Evolutionary conservation across 2,113 vertebrate species (phyloP).

Genomic region (Bagarius yarrelli): DNA sequence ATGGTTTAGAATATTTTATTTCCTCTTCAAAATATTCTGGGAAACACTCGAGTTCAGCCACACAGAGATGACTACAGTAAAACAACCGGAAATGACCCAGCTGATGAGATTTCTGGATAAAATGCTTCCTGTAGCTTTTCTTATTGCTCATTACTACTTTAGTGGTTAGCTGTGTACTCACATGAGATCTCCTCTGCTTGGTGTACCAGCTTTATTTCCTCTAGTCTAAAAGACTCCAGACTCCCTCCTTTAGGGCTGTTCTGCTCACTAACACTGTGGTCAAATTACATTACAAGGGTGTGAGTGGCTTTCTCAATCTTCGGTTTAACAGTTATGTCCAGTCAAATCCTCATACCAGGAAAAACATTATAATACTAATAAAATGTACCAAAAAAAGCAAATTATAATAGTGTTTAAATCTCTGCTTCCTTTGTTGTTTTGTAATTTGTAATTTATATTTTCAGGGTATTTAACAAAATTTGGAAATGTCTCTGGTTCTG

Average conservation of each 20-base stretch:
- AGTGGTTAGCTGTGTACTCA: not conserved
- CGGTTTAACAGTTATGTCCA: not conserved
- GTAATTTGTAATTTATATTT: not conserved
- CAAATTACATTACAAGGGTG: constrained; percentile 1
- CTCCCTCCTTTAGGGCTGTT: constrained; percentile 1
- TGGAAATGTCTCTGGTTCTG: not conserved
- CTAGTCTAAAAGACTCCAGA: not conserved
- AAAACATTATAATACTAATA: not conserved
- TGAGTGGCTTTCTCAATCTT: constrained; percentile 2
- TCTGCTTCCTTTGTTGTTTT: not conserved
- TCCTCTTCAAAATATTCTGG: too few species aligned
- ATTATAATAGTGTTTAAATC: not conserved
- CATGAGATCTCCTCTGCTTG: not conserved
- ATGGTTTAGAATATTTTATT: too few species aligned
- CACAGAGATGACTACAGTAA: not conserved
- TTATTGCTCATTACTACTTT: constrained; percentile 18
- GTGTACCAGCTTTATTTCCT: not conserved
- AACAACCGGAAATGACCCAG: constrained; percentile 13
- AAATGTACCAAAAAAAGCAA: not conserved
- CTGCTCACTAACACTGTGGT: constrained; percentile 6
- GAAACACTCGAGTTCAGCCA: not conserved
- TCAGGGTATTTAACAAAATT: not conserved
- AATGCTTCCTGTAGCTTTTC: constrained; percentile 30
- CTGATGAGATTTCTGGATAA: constrained; percentile 28
- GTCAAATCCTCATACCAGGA: not conserved